Percentiles rank a stretch among this genome's conserved stretches.
Evolutionary conservation across 2,113 vertebrate genomes (phyloP).

Genomic region (Rhizomys pruinosus): DNA sequence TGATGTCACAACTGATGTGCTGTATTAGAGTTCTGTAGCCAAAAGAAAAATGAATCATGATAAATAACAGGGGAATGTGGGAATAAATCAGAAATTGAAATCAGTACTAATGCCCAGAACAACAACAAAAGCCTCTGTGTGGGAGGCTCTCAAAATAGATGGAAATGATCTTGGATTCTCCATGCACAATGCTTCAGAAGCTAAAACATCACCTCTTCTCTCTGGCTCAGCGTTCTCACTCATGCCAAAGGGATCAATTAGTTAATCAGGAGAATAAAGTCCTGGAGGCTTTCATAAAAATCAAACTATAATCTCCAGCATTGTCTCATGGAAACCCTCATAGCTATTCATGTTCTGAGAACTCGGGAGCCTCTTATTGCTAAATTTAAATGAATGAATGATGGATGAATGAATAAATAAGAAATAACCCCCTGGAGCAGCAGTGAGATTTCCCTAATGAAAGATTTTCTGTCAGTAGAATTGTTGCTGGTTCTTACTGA

Average conservation of each 20-base stretch:
- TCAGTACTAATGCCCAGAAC: not conserved
- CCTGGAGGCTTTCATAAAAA: not conserved
- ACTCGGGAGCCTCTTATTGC: not conserved
- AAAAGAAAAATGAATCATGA: slow-evolving; percentile 13
- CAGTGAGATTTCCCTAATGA: not conserved
- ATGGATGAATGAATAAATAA: not conserved
- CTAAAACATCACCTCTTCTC: not conserved
- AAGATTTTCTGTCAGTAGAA: not conserved
- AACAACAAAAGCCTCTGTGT: not conserved
- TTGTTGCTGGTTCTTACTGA: not conserved
- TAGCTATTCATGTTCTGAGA: not conserved
- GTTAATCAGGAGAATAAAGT: slow-evolving; percentile 23
- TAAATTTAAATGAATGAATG: slow-evolving; percentile 21
- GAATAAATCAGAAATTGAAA: not conserved
- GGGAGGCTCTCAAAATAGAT: not conserved
- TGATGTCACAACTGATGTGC: not conserved
- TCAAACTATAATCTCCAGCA: not conserved
- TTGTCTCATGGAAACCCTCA: not conserved
- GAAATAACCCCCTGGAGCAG: not conserved
- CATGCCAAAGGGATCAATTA: not conserved
- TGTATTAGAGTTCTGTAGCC: not conserved
- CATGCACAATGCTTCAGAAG: not conserved
- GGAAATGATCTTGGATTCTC: not conserved
- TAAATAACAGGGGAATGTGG: not conserved
- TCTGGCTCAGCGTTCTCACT: not conserved